Base-by-base conservation (phyloP, 1,140 invertebrate species). In the Chionoecetes opilio region DNA sequence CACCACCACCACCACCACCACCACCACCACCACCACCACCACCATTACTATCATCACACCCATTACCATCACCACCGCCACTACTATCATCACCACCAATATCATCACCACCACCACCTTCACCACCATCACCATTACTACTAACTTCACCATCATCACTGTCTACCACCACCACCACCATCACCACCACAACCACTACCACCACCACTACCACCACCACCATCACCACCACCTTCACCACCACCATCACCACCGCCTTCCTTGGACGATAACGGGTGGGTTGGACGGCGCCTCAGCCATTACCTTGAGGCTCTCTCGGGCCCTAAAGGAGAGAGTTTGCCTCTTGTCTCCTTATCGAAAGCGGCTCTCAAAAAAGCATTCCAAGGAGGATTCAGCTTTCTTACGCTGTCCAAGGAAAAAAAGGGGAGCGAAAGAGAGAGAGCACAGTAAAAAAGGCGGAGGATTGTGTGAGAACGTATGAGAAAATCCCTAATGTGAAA, bases 281-380 rank as follows among this genome's bases (percentile, higher is more conserved):
- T n/a, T n/a, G n/a, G n/a, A n/a, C n/a, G 63, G 21, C 0, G 63
- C 63, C 26, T n/a, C 63, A n/a, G 21, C 63, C 63, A 75, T 75
- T 75, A 75, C 63, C n/a, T n/a, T 1, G 63, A 75, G 63, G 63
- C 63, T 75, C 9, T n/a, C 21, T 75, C 21, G 21, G 63, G 63
- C 21, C 63, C 63, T 75, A n/a, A 75, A 75, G 63, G n/a, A n/a
- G 63, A 75, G 63, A 75, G 63, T 75, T 11, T 75, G 63, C 21
- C 11, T 75, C 6, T 75, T n/a, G 21, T 75, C 6, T 75, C 63
- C n/a, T n/a, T 75, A 75, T 75, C 63, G 63, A 75, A 26, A 5
- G 46, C 89, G 46, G 46, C 89, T 75, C 53, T 91, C 46, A 75
- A 91, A 75, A 91, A 91, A 91, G 89, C 89, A 91, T 91, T 91